Conservation (phyloP, 1,140 invertebrate genomes). For the Trigoniulus corallinus region DNA sequence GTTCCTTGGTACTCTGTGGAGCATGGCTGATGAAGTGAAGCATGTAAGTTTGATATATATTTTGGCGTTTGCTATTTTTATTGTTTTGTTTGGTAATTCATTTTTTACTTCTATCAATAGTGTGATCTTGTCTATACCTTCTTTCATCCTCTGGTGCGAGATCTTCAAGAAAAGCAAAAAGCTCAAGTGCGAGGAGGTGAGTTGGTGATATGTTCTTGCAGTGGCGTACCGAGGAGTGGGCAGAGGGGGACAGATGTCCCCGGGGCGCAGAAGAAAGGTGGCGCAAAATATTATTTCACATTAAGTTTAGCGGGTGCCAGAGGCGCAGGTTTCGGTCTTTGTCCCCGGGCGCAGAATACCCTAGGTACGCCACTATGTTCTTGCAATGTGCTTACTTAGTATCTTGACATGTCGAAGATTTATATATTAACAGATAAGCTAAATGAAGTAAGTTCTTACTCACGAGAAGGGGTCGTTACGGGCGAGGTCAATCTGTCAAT, state of each 20-base stretch:
- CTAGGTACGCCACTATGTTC: too few relatives aligned
- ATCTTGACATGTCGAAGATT: too few relatives aligned
- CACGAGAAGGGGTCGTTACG: not conserved
- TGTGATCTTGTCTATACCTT: slow-evolving; percentile 95
- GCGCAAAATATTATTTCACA: too few relatives aligned
- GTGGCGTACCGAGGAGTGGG: too few relatives aligned
- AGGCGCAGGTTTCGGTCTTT: too few relatives aligned
- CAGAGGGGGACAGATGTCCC: too few relatives aligned
- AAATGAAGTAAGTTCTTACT: not conserved
- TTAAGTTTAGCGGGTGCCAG: too few relatives aligned
- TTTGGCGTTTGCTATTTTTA: not conserved
- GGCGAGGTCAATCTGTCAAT: not conserved
- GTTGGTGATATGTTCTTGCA: too few relatives aligned
- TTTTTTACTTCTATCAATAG: slow-evolving; percentile 35
- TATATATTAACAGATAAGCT: too few relatives aligned
- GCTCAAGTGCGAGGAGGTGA: too few relatives aligned
- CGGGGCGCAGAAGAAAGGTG: not conserved
- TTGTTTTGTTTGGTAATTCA: slow-evolving; percentile 2
- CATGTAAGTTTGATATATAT: slow-evolving; percentile 19
- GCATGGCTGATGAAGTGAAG: slow-evolving; percentile 72
- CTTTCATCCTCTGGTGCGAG: slow-evolving; percentile 85
- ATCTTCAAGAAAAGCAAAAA: slow-evolving; percentile 61
- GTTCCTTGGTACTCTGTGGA: slow-evolving; percentile 72
- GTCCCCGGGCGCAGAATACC: too few relatives aligned
- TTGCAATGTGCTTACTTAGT: too few relatives aligned